phyloP scores from a whole-genome alignment of 2,888 invertebrate genomes.

The Hermaeophaga mercurialis region DNA sequence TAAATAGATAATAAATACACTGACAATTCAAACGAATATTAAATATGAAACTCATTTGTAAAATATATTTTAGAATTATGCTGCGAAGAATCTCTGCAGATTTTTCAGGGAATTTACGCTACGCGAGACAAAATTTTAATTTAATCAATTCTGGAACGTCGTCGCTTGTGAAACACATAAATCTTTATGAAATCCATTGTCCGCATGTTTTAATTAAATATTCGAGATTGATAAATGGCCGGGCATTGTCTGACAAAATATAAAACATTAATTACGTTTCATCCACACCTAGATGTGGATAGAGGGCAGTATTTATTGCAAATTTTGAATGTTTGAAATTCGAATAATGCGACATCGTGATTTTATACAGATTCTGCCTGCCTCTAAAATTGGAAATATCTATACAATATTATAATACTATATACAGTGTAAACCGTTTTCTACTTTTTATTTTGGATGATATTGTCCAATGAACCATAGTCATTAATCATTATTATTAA shows the following conservation, averaged over 20 bases:
- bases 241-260: slow-evolving; percentile 57
- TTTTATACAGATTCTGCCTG: no score
- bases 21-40: no score
- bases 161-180: slow-evolving; percentile 55
- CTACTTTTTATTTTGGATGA: no score
- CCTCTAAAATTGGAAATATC: no score
- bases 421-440: no score
- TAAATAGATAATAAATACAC: no score
- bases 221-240: slow-evolving; percentile 59
- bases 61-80: no score
- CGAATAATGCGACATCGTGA: slow-evolving; percentile 35
- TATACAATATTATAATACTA: no score
- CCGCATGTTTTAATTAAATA: slow-evolving; percentile 60
- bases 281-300: slow-evolving; percentile 48
- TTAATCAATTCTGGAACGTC: slow-evolving; percentile 55
- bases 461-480: no score
- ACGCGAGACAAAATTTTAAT: slow-evolving; percentile 55
- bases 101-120: slow-evolving; percentile 39
- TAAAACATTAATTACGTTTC: slow-evolving; percentile 56
- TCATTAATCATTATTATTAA: no score
- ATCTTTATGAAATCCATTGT: slow-evolving; percentile 59
- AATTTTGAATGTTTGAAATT: slow-evolving; percentile 45
- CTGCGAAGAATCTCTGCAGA: slow-evolving; percentile 36
- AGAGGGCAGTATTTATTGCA: slow-evolving; percentile 42
- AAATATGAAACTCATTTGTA: no score